A percentile compares a stretch with the other conserved stretches of the same genome.
Conservation (phyloP, 2,113 vertebrate genomes). For the Isichthys henryi region DNA sequence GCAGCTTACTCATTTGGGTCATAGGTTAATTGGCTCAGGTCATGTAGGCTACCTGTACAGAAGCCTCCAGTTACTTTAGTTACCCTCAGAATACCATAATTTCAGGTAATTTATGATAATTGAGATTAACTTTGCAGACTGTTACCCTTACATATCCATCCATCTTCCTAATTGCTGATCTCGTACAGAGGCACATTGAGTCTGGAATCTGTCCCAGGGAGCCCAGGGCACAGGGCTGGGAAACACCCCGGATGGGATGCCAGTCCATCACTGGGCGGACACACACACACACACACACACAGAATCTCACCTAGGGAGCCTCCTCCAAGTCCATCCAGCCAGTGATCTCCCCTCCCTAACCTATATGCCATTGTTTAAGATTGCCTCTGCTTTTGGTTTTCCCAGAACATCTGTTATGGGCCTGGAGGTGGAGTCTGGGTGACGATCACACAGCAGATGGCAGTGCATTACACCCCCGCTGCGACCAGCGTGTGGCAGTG, state of each 20-base stretch:
- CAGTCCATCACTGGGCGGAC: background rate
- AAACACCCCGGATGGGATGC: background rate
- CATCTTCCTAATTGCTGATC: background rate
- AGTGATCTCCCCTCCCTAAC: background rate
- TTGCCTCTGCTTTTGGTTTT: background rate
- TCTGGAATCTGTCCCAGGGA: background rate
- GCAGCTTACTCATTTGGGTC: background rate
- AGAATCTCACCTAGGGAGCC: background rate
- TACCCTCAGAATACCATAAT: background rate
- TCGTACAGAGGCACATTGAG: background rate
- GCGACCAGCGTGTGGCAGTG: background rate
- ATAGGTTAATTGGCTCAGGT: background rate
- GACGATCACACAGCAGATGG: background rate
- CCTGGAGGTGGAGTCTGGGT: background rate
- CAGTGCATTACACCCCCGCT: background rate
- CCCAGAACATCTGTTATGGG: background rate
- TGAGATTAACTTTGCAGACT: background rate
- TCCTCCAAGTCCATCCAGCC: background rate
- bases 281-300: background rate
- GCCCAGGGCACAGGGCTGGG: background rate
- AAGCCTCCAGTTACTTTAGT: background rate
- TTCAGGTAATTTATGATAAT: background rate
- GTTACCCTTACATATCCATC: background rate
- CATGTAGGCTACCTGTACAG: background rate
- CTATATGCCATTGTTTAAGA: background rate